Evolutionary conservation across 2,113 vertebrate species (phyloP), one percentile per base, ranked within the genome.

Genomic region (Ophthalmolycus amberensis): DNA sequence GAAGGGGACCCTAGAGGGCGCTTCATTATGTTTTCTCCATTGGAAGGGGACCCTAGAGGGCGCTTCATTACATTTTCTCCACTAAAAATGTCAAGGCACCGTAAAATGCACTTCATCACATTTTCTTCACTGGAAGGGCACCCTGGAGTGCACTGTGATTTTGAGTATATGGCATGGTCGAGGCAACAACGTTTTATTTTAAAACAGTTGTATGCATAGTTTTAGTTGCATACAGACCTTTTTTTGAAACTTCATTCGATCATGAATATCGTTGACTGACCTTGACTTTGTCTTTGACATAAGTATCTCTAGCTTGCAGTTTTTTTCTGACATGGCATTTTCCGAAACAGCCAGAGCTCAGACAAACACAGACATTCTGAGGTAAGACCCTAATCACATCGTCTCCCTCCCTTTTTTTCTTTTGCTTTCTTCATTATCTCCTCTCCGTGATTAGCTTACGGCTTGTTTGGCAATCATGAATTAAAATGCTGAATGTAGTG

Each of bases 401-500:
- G 54, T 73, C 66, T 72, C 58, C 44, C 59, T 71, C 84, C 67
- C 65, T 64, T 42, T 40, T 16, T 74, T 63, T 60, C 48, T 58
- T 14, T 75, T 63, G 85, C 71, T 80, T 89, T 79, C 71, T 91
- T 85, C 82, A 88, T 91, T 90, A 91, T 85, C 85, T 86, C 74
- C 52, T 70, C 79, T 72, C 60, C 32, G 38, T 89, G 84, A 89
- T 80, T 88, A 89, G 77, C 89, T 93, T 63, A 85, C 70, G 79
- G 93, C 90, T 90, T 90, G 85, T 92, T 92, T 90, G 75, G 85
- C 79, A 85, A 89, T 84, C 80, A 27, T 80, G 70, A 91, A 92
- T 93, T 91, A 90, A 91, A 93, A 88, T 84, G 83, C 87, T 91
- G 90, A 93, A 89, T 92, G 88, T 74, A 67, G 86, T 87, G 84